These are phyloP conservation scores for Hirundichthys speculiger DNA, from an alignment of 2,113 vertebrate genomes.

Conservation along the genomic window DNA sequence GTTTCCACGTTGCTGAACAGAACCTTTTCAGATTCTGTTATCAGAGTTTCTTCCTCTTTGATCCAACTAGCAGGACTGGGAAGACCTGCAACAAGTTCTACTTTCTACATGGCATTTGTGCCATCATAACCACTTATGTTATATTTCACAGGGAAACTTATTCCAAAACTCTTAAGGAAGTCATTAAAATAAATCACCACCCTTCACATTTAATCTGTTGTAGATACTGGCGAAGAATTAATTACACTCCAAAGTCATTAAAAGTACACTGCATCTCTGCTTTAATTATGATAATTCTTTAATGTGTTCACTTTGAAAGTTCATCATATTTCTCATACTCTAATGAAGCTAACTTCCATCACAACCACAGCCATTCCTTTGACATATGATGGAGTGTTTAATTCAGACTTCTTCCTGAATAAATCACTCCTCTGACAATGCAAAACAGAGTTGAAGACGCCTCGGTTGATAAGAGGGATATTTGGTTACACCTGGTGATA, in stretches of 20 bases:
- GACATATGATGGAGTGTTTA: conserved; percentile 65
- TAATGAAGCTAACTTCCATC: conserved; percentile 54
- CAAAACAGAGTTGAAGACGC: conserved; percentile 71
- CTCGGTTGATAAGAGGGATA: conserved; percentile 68
- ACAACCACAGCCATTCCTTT: conserved; percentile 43
- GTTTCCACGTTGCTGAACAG: too few species aligned
- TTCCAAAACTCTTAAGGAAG: conserved; percentile 63
- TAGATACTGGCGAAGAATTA: conserved; percentile 71
- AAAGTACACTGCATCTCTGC: conserved; percentile 64
- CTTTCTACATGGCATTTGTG: too few species aligned
- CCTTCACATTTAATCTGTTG: conserved; percentile 18
- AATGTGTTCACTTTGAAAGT: conserved; percentile 62
- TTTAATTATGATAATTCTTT: conserved; percentile 74
- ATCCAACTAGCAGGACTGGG: conserved; percentile 40
- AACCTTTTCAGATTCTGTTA: too few species aligned
- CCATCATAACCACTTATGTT: conserved; percentile 57
- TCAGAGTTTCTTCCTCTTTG: too few species aligned
- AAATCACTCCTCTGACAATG: conserved; percentile 70
- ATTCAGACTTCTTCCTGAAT: conserved; percentile 39
- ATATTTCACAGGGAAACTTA: conserved; percentile 68
- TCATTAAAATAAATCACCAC: conserved; percentile 75
- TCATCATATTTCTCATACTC: conserved; percentile 59
- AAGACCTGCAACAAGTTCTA: conserved; percentile 61
- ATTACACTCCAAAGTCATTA: conserved; percentile 75
- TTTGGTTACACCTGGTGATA: conserved; percentile 79